phyloP scores from a whole-genome alignment of 2,797 vertebrate genomes.

The Hypotaenidia philippensis region DNA sequence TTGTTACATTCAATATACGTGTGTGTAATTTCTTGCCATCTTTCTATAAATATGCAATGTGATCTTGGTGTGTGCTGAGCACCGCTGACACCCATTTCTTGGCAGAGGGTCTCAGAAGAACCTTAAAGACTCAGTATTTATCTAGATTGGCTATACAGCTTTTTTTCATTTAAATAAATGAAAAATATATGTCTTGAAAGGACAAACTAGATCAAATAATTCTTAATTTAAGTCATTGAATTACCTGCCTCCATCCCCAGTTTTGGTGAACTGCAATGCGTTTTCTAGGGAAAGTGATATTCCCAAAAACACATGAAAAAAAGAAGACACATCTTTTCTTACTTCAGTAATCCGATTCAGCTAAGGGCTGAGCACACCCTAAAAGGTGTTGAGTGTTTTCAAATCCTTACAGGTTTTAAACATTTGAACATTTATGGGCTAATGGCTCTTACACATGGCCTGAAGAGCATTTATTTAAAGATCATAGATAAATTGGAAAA shows the following conservation, averaged over 20 bases:
- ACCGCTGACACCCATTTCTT: neutral
- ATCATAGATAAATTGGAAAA: neutral
- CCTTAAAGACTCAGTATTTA: neutral
- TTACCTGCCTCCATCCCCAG: neutral
- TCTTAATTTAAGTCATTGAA: neutral
- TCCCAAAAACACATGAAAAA: neutral
- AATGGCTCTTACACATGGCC: neutral
- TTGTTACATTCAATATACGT: neutral
- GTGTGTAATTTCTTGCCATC: accelerated
- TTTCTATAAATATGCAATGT: neutral
- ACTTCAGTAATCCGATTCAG: neutral
- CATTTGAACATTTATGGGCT: neutral
- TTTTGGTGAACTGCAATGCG: neutral
- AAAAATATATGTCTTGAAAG: neutral
- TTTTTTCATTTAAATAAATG: neutral
- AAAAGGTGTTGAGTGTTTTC: neutral
- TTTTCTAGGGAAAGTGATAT: neutral
- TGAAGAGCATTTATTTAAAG: neutral
- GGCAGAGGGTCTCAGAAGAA: neutral
- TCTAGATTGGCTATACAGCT: neutral
- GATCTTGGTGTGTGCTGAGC: neutral
- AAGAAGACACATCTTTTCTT: neutral
- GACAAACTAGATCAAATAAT: neutral
- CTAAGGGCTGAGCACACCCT: neutral
- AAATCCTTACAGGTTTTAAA: constrained; percentile 10